Evolutionary conservation across 2,888 invertebrate genomes (phyloP).

Genomic region (Hyposoter didymator): DNA sequence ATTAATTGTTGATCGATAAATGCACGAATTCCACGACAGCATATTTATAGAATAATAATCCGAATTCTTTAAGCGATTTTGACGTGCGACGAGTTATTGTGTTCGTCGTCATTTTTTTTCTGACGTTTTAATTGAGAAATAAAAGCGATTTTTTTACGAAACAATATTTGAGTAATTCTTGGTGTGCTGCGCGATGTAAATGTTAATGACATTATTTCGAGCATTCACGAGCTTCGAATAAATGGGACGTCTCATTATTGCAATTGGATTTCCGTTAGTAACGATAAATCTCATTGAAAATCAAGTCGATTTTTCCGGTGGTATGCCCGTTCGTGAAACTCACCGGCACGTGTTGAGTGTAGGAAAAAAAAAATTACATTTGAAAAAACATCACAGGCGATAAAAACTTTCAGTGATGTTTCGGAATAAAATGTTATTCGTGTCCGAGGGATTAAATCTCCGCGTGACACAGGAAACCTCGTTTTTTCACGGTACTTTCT

Average conservation of each 20-base stretch:
- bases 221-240: background rate
- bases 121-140: no score
- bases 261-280: background rate
- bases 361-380: background rate
- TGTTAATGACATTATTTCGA: background rate
- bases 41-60: no score
- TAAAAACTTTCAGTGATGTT: constrained; percentile 50
- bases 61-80: no score
- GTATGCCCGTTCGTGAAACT: background rate
- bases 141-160: no score
- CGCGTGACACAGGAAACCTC: constrained; percentile 38
- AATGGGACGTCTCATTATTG: background rate
- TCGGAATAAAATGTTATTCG: constrained; percentile 64
- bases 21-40: no score
- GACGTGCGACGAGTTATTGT: no score
- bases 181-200: background rate
- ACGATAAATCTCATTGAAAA: background rate
- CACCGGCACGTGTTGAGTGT: background rate
- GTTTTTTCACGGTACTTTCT: constrained; percentile 40
- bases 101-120: no score
- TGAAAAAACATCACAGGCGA: constrained; percentile 17
- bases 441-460: constrained; percentile 53
- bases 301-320: background rate
- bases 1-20: no score
- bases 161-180: no score